Evolutionary conservation across 2,113 vertebrate genomes (phyloP).

Genomic region (Otus sunia): DNA sequence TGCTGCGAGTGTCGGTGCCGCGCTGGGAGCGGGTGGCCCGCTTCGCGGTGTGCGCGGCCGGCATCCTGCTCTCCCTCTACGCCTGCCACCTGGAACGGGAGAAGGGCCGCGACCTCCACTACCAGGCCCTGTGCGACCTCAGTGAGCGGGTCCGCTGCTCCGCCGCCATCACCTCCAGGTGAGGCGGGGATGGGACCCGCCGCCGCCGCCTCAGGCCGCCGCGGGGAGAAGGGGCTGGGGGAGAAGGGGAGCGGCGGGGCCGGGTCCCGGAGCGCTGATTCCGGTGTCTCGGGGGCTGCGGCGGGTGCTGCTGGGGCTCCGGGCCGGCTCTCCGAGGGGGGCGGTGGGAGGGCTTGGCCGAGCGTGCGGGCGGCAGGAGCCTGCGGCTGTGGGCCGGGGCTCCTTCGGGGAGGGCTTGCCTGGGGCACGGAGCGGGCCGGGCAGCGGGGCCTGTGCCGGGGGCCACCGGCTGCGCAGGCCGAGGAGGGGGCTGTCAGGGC

Average conservation of each 20-base stretch:
- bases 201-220: not conserved
- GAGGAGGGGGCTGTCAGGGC: not conserved
- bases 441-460: not conserved
- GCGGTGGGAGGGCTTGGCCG: not conserved
- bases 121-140: constrained; percentile 89
- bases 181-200: constrained; percentile 59
- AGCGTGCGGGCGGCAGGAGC: too few relatives aligned
- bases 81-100: constrained; percentile 93
- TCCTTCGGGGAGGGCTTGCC: not conserved
- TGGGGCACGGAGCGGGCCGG: not conserved
- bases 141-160: constrained; percentile 93
- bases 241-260: not conserved
- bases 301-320: too few relatives aligned
- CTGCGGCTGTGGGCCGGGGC: not conserved
- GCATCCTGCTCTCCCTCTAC: constrained; percentile 90
- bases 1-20: constrained; percentile 97
- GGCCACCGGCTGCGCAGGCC: not conserved
- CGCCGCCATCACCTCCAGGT: constrained; percentile 94
- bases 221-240: not conserved
- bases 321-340: not conserved
- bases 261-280: not conserved
- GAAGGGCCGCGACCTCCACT: constrained; percentile 84
- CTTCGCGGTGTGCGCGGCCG: constrained; percentile 89
- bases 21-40: constrained; percentile 94
- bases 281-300: too few relatives aligned